Evolutionary conservation across 2,888 invertebrate species (phyloP).

Genomic region (Drosophila koepferae): DNA sequence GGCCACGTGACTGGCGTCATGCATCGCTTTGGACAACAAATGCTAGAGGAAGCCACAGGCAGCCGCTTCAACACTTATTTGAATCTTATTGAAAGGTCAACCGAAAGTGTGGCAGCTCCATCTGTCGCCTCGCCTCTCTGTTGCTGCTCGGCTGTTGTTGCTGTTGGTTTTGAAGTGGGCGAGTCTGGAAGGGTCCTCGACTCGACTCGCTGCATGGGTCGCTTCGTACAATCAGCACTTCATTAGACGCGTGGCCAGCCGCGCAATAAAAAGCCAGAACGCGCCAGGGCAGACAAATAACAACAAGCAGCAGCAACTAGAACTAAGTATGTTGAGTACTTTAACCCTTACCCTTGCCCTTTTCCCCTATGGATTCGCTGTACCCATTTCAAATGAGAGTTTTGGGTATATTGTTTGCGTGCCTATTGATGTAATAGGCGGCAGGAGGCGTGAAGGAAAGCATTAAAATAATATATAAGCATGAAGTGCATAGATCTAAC

Average conservation of each 20-base stretch:
- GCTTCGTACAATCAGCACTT: slow-evolving; percentile 71
- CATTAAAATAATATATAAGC: not conserved
- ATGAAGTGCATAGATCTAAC: not conserved
- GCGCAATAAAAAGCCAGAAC: slow-evolving; percentile 49
- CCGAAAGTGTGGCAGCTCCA: slow-evolving; percentile 69
- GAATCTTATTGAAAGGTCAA: slow-evolving; percentile 82
- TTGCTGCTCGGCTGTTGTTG: slow-evolving; percentile 6
- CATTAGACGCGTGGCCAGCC: slow-evolving; percentile 81
- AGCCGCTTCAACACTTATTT: slow-evolving; percentile 49
- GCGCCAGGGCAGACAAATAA: slow-evolving; percentile 51
- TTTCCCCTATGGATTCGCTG: not conserved
- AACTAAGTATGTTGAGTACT: slow-evolving; percentile 18
- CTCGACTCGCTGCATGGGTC: slow-evolving; percentile 35
- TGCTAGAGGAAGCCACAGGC: slow-evolving; percentile 52
- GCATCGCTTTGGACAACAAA: slow-evolving; percentile 60
- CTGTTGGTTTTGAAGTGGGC: slow-evolving; percentile 31
- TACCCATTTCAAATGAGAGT: not conserved
- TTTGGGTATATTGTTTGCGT: slow-evolving; percentile 5
- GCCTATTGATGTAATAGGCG: slow-evolving; percentile 6
- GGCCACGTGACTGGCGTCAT: slow-evolving; percentile 52
- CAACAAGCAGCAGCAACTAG: slow-evolving; percentile 21
- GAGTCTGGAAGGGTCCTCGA: slow-evolving; percentile 41
- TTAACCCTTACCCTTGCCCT: slow-evolving; percentile 14
- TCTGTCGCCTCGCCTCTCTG: slow-evolving; percentile 14
- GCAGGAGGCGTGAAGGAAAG: not conserved